These are phyloP conservation scores for Bugulina stolonifera DNA, from an alignment of 2,888 invertebrate species.

Conservation along the genomic window DNA sequence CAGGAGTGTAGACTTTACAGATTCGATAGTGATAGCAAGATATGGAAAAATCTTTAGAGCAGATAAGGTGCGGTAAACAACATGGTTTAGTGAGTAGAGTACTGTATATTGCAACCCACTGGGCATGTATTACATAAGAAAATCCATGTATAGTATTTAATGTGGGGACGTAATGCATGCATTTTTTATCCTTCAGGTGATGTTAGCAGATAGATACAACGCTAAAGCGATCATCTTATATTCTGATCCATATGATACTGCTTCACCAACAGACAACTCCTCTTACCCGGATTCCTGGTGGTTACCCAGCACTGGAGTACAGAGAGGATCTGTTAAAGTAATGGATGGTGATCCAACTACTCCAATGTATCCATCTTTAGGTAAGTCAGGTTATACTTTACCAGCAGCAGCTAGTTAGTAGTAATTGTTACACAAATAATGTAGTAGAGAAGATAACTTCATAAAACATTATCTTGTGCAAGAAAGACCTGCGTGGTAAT, in stretches of 20 bases:
- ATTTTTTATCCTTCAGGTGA: constrained; percentile 41
- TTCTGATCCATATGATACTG: constrained; percentile 52
- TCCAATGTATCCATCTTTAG: constrained; percentile 56
- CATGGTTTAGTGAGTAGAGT: too few species aligned
- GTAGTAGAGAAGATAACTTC: too few species aligned
- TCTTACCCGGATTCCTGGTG: constrained; percentile 54
- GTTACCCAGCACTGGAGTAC: constrained; percentile 56
- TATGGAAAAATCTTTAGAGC: constrained; percentile 56
- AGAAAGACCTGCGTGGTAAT: too few species aligned
- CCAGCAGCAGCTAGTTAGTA: too few species aligned
- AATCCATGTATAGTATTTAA: too few species aligned
- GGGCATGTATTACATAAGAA: too few species aligned
- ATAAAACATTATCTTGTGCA: too few species aligned
- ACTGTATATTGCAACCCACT: too few species aligned
- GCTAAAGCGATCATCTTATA: constrained; percentile 53
- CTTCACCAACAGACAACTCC: constrained; percentile 39
- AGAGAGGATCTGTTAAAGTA: constrained; percentile 53
- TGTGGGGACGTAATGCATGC: too few species aligned
- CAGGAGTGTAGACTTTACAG: constrained; percentile 44
- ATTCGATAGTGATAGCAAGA: constrained; percentile 55
- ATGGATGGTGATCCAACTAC: constrained; percentile 56
- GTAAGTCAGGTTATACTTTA: too few species aligned
- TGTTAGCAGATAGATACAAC: constrained; percentile 44
- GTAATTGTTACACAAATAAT: too few species aligned
- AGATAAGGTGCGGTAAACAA: constrained; percentile 51